A percentile compares a stretch with the other conserved stretches of the same genome.
These are phyloP conservation scores for Diaperis boleti DNA, from an alignment of 2,888 invertebrate species.

Conservation along the genomic window DNA sequence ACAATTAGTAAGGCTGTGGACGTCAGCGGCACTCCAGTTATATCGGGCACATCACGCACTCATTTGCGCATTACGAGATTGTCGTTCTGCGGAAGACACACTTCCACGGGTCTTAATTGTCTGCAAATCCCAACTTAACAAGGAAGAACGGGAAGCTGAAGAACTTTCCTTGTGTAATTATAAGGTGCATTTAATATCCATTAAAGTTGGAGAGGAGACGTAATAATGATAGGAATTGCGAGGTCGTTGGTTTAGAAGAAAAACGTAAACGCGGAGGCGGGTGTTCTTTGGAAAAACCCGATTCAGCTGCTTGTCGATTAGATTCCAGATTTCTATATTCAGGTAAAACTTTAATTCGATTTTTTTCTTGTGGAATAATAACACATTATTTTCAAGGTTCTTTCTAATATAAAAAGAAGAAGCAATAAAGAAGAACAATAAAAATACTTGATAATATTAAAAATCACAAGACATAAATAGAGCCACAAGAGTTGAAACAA, in stretches of 20 bases:
- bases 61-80: slow-evolving; percentile 46
- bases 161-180: slow-evolving; percentile 43
- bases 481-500: too few relatives aligned
- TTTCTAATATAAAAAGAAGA: too few relatives aligned
- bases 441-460: too few relatives aligned
- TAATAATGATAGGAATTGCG: slow-evolving; percentile 11
- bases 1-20: slow-evolving; percentile 54
- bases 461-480: too few relatives aligned
- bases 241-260: slow-evolving; percentile 11
- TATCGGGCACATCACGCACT: slow-evolving; percentile 47
- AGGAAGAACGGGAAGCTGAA: slow-evolving; percentile 53
- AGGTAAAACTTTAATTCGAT: too few relatives aligned
- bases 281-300: too few relatives aligned
- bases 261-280: too few relatives aligned
- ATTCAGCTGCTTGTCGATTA: too few relatives aligned
- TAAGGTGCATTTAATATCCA: slow-evolving; percentile 37
- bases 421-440: too few relatives aligned
- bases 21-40: slow-evolving; percentile 52
- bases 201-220: slow-evolving; percentile 16
- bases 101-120: slow-evolving; percentile 56
- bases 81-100: slow-evolving; percentile 45
- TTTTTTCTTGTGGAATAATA: too few relatives aligned
- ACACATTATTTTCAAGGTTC: too few relatives aligned
- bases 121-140: slow-evolving; percentile 54
- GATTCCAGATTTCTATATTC: too few relatives aligned